Evolutionary conservation across 2,797 vertebrate genomes (phyloP).

Genomic region (Neosilurus hyrtlii): DNA sequence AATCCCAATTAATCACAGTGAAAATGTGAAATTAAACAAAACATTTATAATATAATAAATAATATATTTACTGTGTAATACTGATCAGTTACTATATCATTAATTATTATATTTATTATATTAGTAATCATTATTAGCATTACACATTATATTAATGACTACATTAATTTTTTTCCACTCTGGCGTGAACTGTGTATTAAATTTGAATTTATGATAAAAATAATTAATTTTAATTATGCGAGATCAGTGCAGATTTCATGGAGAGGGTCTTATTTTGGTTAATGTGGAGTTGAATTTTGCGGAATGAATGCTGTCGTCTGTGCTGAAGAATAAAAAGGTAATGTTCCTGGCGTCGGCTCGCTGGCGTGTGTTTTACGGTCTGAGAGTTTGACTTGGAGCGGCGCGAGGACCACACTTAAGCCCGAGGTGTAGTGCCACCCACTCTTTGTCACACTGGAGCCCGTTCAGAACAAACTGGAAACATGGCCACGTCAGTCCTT

Average conservation of each 20-base stretch:
- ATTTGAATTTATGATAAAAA: background rate
- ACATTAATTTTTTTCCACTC: background rate
- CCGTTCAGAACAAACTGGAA: constrained; percentile 78
- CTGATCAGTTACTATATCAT: too few species aligned
- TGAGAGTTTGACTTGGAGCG: constrained; percentile 73
- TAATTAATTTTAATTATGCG: background rate
- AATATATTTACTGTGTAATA: too few species aligned
- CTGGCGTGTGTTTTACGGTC: constrained; percentile 71
- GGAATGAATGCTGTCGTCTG: constrained; percentile 65
- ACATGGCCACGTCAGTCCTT: constrained; percentile 71
- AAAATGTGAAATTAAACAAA: background rate
- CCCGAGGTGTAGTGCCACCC: constrained; percentile 70
- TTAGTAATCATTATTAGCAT: too few species aligned
- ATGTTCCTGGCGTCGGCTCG: constrained; percentile 72
- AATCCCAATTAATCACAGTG: background rate
- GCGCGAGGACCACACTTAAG: constrained; percentile 70
- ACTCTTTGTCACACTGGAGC: constrained; percentile 75
- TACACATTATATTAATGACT: too few species aligned
- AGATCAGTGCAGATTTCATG: too few species aligned
- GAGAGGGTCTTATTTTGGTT: constrained; percentile 51
- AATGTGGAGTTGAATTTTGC: constrained; percentile 54
- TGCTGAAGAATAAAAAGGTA: constrained; percentile 71
- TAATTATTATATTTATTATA: too few species aligned
- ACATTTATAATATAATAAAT: too few species aligned
- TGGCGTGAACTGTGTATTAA: background rate